phyloP scores from a whole-genome alignment of 2,888 invertebrate species.

The Notodonta ziczac region DNA sequence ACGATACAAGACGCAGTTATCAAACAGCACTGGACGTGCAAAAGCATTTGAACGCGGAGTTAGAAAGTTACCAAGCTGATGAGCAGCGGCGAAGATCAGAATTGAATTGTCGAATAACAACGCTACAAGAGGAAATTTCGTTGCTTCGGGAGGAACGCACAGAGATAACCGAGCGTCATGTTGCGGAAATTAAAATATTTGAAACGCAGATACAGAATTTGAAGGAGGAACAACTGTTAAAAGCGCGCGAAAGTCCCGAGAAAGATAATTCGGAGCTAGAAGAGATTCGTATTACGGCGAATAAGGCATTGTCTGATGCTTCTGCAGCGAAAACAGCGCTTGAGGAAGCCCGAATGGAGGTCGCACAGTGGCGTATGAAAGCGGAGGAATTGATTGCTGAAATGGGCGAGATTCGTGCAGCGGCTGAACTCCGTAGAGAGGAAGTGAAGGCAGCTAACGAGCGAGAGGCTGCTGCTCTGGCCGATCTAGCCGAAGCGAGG shows the following conservation, averaged over 20 bases:
- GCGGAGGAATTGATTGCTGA: constrained; percentile 66
- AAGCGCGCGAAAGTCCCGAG: constrained; percentile 60
- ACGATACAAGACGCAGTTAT: constrained; percentile 71
- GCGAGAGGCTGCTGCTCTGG: constrained; percentile 65
- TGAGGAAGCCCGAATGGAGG: constrained; percentile 61
- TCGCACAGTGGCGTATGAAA: constrained; percentile 64
- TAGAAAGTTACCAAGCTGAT: constrained; percentile 71
- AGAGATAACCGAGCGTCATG: constrained; percentile 61
- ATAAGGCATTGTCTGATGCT: constrained; percentile 58
- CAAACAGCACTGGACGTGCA: constrained; percentile 77
- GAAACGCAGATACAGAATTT: constrained; percentile 62
- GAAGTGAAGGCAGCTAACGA: constrained; percentile 66
- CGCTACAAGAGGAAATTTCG: constrained; percentile 72
- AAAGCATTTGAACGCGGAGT: constrained; percentile 69
- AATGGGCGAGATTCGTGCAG: constrained; percentile 63
- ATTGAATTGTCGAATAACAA: constrained; percentile 55
- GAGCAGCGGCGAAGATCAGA: constrained; percentile 62
- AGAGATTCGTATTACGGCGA: constrained; percentile 58
- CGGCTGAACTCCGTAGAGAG: constrained; percentile 65
- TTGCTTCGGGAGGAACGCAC: constrained; percentile 61
- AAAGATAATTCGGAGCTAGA: constrained; percentile 69
- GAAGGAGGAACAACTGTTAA: constrained; percentile 62
- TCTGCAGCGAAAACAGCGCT: constrained; percentile 58
- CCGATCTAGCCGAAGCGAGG: constrained; percentile 69
- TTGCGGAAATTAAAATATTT: constrained; percentile 61